phyloP scores from a whole-genome alignment of 2,113 vertebrate species.

The Bos taurus region DNA sequence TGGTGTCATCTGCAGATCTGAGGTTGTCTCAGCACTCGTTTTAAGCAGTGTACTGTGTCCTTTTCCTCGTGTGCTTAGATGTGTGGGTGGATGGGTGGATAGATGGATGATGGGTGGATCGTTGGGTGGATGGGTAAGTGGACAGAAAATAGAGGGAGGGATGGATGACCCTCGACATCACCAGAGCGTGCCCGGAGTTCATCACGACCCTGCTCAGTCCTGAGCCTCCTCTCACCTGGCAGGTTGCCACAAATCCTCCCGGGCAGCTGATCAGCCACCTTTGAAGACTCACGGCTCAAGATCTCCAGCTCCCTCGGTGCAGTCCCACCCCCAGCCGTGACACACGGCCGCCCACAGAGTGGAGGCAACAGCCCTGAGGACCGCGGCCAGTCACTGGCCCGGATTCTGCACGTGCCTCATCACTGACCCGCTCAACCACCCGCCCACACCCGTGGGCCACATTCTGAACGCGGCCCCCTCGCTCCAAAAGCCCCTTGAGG shows the following conservation, averaged over 20 bases:
- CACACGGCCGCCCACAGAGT: background rate
- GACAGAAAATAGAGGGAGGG: background rate
- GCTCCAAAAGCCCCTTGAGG: background rate
- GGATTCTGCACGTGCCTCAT: background rate
- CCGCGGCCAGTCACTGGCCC: background rate
- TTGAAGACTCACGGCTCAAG: background rate
- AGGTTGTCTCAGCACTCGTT: background rate
- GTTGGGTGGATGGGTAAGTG: background rate
- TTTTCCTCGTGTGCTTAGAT: background rate
- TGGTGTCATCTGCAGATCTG: background rate
- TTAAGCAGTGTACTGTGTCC: fast-evolving
- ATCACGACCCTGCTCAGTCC: too few relatives aligned
- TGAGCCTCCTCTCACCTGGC: background rate
- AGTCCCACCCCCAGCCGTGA: background rate
- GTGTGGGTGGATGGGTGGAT: background rate
- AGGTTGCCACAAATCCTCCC: too few relatives aligned
- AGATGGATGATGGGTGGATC: background rate
- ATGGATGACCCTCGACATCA: background rate
- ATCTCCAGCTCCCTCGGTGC: background rate
- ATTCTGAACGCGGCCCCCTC: background rate
- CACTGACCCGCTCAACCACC: background rate
- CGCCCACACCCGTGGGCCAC: fast-evolving
- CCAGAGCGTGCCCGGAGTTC: background rate
- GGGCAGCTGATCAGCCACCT: too few relatives aligned
- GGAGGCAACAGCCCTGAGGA: background rate